These are phyloP conservation scores for Axinella damicornis DNA, from an alignment of 37 sponge, comb jelly and placozoan species.

Conservation along the genomic window DNA sequence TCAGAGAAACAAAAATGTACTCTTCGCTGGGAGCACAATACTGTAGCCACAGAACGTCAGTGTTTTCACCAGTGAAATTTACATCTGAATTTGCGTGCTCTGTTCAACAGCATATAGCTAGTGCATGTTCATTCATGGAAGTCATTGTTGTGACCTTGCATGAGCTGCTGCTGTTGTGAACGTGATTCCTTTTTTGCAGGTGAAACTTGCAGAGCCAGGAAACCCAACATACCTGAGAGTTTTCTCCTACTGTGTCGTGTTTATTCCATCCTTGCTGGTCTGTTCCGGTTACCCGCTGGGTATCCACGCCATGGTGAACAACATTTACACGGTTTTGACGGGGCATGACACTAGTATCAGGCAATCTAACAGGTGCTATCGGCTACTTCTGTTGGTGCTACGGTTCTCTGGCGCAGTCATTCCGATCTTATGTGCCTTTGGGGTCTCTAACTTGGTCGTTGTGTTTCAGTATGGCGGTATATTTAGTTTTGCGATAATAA, in stretches of 20 bases:
- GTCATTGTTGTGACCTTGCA: no score
- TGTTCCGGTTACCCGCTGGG: constrained; percentile 78
- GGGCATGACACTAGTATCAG: constrained; percentile 36
- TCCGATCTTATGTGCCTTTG: constrained; percentile 64
- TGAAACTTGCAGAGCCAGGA: neutral
- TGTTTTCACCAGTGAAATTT: no score
- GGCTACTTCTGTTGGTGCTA: constrained; percentile 34
- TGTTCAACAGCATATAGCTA: no score
- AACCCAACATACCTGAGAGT: constrained; percentile 31
- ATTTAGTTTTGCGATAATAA: constrained; percentile 63
- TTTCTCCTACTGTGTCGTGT: constrained; percentile 71
- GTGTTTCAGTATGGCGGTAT: constrained; percentile 79
- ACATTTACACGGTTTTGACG: constrained; percentile 53
- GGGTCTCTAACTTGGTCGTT: constrained; percentile 73
- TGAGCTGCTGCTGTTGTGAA: no score
- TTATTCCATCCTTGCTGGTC: constrained; percentile 83
- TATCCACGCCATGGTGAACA: constrained; percentile 64
- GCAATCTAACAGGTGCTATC: neutral
- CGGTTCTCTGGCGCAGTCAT: constrained; percentile 51
- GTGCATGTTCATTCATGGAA: no score
- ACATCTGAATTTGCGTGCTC: no score
- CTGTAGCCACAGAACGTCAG: no score
- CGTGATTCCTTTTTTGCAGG: neutral
- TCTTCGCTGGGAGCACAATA: no score
- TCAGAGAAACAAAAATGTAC: no score